Conservation (phyloP, 2,113 vertebrate species). For the Ancistrus triradiatus region DNA sequence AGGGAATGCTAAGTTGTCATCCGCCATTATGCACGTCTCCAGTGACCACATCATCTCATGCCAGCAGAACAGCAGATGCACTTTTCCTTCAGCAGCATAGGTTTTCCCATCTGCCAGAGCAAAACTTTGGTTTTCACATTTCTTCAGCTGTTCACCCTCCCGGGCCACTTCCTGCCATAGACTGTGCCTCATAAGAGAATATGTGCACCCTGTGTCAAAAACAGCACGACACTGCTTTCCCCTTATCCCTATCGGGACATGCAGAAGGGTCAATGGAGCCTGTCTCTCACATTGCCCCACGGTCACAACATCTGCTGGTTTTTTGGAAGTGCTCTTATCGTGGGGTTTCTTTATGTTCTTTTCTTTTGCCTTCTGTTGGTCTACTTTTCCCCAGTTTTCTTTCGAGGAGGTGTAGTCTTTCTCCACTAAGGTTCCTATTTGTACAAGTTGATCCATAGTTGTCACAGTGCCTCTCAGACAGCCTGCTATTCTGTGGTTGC, state of each 20-base stretch:
- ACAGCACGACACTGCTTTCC: neutral
- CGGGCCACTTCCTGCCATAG: neutral
- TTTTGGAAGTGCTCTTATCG: neutral
- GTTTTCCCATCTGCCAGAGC: neutral
- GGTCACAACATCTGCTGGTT: neutral
- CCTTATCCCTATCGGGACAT: neutral
- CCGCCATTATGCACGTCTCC: neutral
- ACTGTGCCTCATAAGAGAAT: neutral
- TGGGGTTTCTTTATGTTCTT: too few species aligned
- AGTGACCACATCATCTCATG: neutral
- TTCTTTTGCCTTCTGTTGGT: neutral
- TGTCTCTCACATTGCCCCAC: neutral
- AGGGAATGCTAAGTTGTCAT: neutral
- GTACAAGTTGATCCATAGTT: neutral
- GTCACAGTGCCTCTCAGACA: conserved; percentile 15
- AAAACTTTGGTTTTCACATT: neutral
- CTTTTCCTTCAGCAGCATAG: neutral
- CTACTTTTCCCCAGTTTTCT: neutral
- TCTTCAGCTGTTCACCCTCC: neutral
- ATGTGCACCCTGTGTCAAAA: neutral
- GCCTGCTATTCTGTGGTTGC: conserved; percentile 13
- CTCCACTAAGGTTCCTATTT: neutral
- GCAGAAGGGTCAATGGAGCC: neutral
- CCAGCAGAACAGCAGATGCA: neutral
- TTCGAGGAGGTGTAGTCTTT: neutral